These are phyloP conservation scores for Panthera tigris DNA, from an alignment of 2,113 vertebrate species.

Conservation along the genomic window DNA sequence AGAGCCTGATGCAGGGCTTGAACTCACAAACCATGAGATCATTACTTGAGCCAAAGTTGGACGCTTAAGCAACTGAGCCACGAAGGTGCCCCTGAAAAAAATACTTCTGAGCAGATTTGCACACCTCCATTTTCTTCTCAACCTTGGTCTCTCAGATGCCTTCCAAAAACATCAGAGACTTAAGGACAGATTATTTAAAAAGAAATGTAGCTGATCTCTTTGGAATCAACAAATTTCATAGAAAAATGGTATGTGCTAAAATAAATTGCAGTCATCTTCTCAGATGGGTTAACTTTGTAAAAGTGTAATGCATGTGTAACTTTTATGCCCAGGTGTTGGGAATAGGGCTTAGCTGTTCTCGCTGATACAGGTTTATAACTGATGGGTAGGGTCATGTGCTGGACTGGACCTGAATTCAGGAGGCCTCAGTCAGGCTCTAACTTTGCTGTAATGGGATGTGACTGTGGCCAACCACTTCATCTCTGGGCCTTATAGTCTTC, in stretches of 20 bases:
- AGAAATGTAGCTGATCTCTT: not conserved
- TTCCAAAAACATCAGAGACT: not conserved
- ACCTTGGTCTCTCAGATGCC: not conserved
- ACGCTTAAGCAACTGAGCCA: too few relatives aligned
- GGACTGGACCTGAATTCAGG: not conserved
- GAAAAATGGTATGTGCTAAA: not conserved
- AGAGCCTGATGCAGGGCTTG: too few relatives aligned
- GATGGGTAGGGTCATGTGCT: not conserved
- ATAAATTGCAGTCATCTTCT: not conserved
- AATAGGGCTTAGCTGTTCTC: not conserved
- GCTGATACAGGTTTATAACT: not conserved
- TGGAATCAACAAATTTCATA: not conserved
- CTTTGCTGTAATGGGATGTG: not conserved
- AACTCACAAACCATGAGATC: too few relatives aligned
- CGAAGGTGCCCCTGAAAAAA: not conserved
- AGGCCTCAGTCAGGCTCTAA: not conserved
- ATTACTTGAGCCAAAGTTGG: too few relatives aligned
- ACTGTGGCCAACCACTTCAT: not conserved
- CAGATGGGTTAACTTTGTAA: not conserved
- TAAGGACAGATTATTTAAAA: not conserved
- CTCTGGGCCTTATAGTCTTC: not conserved
- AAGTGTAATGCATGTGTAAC: not conserved
- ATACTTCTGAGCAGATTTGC: not conserved
- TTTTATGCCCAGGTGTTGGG: not conserved
- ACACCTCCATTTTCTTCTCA: not conserved